Base-by-base conservation (phyloP, 2,888 invertebrate species). In the Hermaeophaga mercurialis region DNA sequence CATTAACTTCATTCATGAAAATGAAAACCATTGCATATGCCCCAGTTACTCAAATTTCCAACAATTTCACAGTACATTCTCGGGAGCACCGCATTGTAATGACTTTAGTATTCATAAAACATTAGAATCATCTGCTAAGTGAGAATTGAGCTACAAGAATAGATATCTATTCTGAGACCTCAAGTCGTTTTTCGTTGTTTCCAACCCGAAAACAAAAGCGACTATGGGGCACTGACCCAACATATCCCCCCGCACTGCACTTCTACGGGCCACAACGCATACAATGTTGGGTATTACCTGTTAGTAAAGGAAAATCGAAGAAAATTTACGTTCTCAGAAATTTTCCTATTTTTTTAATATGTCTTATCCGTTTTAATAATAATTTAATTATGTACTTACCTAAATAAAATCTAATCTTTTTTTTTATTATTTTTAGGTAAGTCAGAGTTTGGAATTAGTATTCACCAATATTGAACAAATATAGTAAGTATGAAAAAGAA, bases 211-310 rank as follows among this genome's bases (percentile, higher is more conserved):
- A 58, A 58, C 58, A 58, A 58, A 58, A 58, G 54, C 48, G 45
- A 47, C 57, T 53, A 48, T 54, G 49, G 58, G 58, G 58, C 58
- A 58, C 54, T 58, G 58, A 58, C 58, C 58, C 53, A 58, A 54
- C 52, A 41, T 28, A 34, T 31, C 26, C 28, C 36, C 56, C 50
- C 33, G 17, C 28, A 18, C 22, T 38, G 17, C 36, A 39, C 48
- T 39, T 45, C 3, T 36, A 8, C 36, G 17, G 7, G 11, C 46
- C 18, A 43, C 44, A 43, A 47, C 22, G 26, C 33, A 53, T 53
- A 60, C 59, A 62, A 60, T 62, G 58, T 56, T 52, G 28, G 53
- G 36, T 49, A 17, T 15, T 36, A 36, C 9, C 36, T 36, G 9
- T 15, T 36, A 36, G 36, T 36, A 14, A 36, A 36, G 36, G 36